Evolutionary conservation across 1,140 invertebrate species (phyloP), one percentile per base, ranked within the genome.

Genomic region (Teleopsis dalmanni): DNA sequence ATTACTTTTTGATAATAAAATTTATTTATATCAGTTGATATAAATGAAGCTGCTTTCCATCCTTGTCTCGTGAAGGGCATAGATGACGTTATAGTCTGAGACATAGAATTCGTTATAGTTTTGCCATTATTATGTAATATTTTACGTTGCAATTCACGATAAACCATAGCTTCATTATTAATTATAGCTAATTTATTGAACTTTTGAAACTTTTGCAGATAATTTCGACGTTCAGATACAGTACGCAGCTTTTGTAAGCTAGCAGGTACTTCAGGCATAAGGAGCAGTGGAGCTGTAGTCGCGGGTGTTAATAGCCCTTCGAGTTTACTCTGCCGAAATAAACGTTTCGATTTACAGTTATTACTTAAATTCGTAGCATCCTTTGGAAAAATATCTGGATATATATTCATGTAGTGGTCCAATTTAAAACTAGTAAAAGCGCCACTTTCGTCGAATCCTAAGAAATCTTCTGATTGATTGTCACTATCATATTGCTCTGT

Each of bases 161-260:
- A 71, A 7, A 71, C 50, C 19, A 61, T 65, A 0, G 61, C 61
- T 48, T 69, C 65, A 27, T 71, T 70, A 49, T 71, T 70, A 8
- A 70, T 67, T 6, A 71, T 65, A 7, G 56, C 54, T 53, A 65
- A 59, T 33, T 65, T 65, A 11, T 62, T 55, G 36, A 58, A 65
- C 40, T 65, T 62, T 16, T 46, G 59, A 34, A 54, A 54, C 18
- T 57, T 60, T 35, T 66, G 59, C 34, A 71, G 35, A 37, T 64
- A 62, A 5, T 44, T 41, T 3, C 65, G 59, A 5, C 68, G 53
- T 33, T 71, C 67, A 7, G 62, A 67, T 1, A 71, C 62, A 4
- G 68, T 71, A 5, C 68, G 56, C 36, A 68, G 34, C 2, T 56
- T 52, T 18, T 62, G 57, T 25, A 70, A 26, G 23, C 59, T 60